These are phyloP conservation scores for Lophotriccus pileatus DNA, from an alignment of 2,797 vertebrate genomes.

Conservation along the genomic window DNA sequence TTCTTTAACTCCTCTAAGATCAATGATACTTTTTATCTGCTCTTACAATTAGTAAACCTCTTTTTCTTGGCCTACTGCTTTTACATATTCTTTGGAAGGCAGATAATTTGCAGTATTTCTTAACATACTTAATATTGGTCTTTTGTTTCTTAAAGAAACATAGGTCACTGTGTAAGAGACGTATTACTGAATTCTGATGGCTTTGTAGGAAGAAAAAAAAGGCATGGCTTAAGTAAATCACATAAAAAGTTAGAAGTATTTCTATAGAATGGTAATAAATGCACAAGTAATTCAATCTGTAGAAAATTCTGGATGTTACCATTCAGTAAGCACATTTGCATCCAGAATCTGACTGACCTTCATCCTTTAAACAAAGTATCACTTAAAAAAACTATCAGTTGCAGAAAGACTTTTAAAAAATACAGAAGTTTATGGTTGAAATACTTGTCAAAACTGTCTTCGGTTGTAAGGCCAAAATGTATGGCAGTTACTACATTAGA, in stretches of 20 bases:
- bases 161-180: neutral
- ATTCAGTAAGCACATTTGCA: neutral
- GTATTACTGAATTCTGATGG: neutral
- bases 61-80: neutral
- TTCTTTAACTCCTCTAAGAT: neutral
- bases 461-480: constrained; percentile 21
- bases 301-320: constrained; percentile 6
- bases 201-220: neutral
- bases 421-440: constrained; percentile 7
- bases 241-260: neutral
- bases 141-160: neutral
- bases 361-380: neutral
- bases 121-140: neutral
- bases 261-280: neutral
- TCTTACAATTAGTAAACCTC: neutral
- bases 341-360: neutral
- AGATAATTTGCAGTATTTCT: neutral
- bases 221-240: neutral
- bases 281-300: neutral
- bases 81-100: neutral
- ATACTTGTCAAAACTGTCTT: constrained; percentile 33
- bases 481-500: neutral
- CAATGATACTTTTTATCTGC: neutral
- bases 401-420: neutral
- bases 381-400: neutral